These are phyloP conservation scores for Bhutanitis thaidina DNA, from an alignment of 2,888 invertebrate species.

Conservation along the genomic window DNA sequence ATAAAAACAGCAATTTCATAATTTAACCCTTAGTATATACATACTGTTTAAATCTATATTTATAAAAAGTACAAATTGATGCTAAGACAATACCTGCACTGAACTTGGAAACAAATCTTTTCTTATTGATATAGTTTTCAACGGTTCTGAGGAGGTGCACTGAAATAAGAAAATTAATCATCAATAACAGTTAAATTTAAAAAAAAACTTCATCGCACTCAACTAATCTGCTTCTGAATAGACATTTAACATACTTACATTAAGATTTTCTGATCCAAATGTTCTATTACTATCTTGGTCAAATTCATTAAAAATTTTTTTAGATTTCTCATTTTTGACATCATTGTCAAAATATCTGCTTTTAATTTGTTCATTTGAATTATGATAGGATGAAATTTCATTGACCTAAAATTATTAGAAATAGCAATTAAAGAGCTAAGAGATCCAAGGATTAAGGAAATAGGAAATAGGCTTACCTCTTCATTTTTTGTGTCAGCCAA, in stretches of 20 bases:
- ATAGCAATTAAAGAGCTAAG: too few relatives aligned
- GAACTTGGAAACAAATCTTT: conserved; percentile 37
- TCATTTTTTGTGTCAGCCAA: conserved; percentile 24
- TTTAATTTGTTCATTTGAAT: not conserved
- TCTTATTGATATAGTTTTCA: conserved; percentile 32
- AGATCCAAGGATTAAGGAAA: not conserved
- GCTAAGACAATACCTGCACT: not conserved
- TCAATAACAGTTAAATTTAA: not conserved
- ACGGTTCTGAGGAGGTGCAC: conserved; percentile 2
- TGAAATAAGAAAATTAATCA: conserved; percentile 18
- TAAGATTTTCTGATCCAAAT: not conserved
- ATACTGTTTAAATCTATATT: too few relatives aligned
- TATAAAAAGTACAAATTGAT: too few relatives aligned
- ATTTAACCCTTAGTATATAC: too few relatives aligned
- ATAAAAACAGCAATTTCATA: too few relatives aligned
- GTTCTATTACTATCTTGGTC: not conserved
- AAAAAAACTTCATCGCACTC: too few relatives aligned
- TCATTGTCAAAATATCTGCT: not conserved
- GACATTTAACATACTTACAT: conserved; percentile 3
- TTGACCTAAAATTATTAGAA: too few relatives aligned
- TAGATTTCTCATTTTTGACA: not conserved
- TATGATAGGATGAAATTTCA: too few relatives aligned
- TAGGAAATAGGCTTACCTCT: conserved; percentile 11
- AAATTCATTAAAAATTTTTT: not conserved
- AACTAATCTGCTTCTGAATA: too few relatives aligned